Conservation (phyloP, 2,888 invertebrate genomes). For the Cryptosula pallasiana region DNA sequence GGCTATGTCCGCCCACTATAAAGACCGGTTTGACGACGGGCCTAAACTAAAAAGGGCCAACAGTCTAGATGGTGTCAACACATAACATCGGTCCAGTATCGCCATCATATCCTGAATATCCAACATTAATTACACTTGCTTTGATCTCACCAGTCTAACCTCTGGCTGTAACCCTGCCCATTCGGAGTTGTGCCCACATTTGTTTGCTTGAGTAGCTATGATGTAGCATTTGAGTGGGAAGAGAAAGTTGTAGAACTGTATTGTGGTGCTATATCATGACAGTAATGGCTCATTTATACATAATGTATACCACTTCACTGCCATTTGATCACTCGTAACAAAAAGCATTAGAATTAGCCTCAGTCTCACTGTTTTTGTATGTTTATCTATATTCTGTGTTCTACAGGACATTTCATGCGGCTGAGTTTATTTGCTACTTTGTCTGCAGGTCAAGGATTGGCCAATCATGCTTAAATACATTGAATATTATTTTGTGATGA, state of each 20-base stretch:
- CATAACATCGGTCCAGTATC: conserved; percentile 71
- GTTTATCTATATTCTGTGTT: too few relatives aligned
- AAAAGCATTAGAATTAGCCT: background rate
- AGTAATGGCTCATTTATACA: background rate
- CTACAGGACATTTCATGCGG: too few relatives aligned
- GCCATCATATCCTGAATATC: conserved; percentile 61
- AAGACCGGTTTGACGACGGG: background rate
- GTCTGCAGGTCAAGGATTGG: too few relatives aligned
- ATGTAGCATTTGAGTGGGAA: too few relatives aligned
- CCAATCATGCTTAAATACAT: too few relatives aligned
- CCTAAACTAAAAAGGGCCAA: conserved; percentile 80
- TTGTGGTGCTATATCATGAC: background rate
- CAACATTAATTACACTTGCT: background rate
- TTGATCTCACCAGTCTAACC: background rate
- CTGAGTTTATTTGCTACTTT: too few relatives aligned
- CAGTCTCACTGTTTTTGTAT: background rate
- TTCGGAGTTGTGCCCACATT: background rate
- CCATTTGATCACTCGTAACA: background rate
- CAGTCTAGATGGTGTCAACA: conserved; percentile 86
- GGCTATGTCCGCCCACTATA: conserved; percentile 13
- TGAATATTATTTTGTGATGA: background rate
- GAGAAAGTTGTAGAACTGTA: too few relatives aligned
- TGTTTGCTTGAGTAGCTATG: too few relatives aligned
- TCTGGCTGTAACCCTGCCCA: background rate
- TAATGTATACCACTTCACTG: too few relatives aligned